Percentiles rank a stretch among this genome's conserved stretches.
Evolutionary conservation across 2,113 vertebrate genomes (phyloP).

Genomic region (Phyllostomus hastatus): DNA sequence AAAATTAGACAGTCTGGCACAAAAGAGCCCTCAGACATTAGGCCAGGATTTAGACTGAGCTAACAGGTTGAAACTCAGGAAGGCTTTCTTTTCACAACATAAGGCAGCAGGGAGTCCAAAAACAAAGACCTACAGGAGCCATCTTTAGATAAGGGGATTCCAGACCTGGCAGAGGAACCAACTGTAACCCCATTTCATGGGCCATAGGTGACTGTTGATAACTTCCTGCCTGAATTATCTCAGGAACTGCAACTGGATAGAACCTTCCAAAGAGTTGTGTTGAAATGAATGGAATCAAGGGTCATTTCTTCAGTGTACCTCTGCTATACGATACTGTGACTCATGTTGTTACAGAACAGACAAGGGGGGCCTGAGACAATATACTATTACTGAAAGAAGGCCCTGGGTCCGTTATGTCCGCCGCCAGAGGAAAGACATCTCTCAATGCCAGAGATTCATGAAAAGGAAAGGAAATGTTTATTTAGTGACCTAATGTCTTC

Average conservation of each 20-base stretch:
- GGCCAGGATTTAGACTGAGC: neutral
- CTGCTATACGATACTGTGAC: neutral
- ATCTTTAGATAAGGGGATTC: neutral
- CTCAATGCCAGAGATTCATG: too few species aligned
- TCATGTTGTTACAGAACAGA: too few species aligned
- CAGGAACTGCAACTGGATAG: neutral
- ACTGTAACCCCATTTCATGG: neutral
- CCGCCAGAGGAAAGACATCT: too few species aligned
- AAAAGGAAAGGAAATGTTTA: too few species aligned
- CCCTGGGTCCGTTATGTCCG: too few species aligned
- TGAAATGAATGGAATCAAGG: neutral
- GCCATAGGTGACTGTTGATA: neutral
- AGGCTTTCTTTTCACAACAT: neutral
- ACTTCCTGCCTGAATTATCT: neutral
- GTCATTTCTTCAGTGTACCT: neutral
- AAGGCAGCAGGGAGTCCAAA: neutral
- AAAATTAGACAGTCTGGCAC: neutral
- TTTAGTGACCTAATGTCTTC: too few species aligned
- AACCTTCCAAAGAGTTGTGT: neutral
- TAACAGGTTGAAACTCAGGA: neutral
- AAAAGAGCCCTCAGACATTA: neutral
- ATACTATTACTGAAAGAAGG: too few species aligned
- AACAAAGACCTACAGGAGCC: neutral
- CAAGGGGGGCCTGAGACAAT: too few species aligned
- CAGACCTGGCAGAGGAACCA: neutral